Evolutionary conservation across 2,113 vertebrate species (phyloP).

Genomic region (Polypterus bichir): DNA sequence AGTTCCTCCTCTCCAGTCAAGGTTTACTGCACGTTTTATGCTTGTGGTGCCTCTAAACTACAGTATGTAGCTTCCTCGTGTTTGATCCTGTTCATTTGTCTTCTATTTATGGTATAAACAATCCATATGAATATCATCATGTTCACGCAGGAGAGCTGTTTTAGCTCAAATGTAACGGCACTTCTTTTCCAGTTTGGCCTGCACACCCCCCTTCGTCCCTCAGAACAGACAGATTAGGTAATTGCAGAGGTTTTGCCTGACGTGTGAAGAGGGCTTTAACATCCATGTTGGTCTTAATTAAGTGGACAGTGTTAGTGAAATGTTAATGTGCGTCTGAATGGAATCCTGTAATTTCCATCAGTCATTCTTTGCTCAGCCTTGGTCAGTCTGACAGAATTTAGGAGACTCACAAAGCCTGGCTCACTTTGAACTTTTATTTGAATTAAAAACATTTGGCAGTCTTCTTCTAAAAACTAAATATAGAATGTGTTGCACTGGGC

Average conservation of each 20-base stretch:
- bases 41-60: constrained; percentile 25
- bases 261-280: neutral
- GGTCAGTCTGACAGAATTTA: too few species aligned
- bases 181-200: too few species aligned
- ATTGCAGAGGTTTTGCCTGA: neutral
- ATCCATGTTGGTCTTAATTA: constrained; percentile 1
- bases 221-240: neutral
- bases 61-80: constrained; percentile 37
- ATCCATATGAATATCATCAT: too few species aligned
- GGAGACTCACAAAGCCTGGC: too few species aligned
- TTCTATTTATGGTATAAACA: constrained; percentile 7
- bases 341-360: constrained; percentile 3
- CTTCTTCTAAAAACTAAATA: too few species aligned
- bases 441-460: too few species aligned
- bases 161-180: too few species aligned
- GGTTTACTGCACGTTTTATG: constrained; percentile 45
- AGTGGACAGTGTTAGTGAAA: neutral
- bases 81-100: constrained; percentile 24
- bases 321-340: neutral
- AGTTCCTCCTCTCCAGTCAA: constrained; percentile 40
- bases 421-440: too few species aligned
- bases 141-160: too few species aligned
- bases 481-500: too few species aligned
- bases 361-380: neutral
- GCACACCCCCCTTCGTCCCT: neutral